Evolutionary conservation across 2,888 invertebrate genomes (phyloP).

Genomic region (Petrolisthes cinctipes): DNA sequence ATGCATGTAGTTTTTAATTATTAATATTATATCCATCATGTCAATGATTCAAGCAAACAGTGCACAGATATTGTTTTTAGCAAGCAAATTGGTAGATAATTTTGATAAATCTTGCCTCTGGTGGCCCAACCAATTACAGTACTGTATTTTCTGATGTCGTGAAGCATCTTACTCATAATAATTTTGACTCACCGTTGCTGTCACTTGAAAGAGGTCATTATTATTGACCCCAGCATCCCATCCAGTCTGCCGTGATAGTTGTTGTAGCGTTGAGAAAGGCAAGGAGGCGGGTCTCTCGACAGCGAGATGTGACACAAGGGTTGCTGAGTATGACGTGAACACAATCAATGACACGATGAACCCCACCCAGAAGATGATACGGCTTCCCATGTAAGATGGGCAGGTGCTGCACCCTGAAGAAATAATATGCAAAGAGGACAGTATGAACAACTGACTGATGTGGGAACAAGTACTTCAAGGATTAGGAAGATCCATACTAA

Average conservation of each 20-base stretch:
- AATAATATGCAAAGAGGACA: not conserved
- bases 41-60: not conserved
- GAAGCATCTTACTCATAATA: no score
- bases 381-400: constrained; percentile 38
- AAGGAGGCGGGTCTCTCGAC: constrained; percentile 48
- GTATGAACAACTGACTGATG: not conserved
- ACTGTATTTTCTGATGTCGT: no score
- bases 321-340: constrained; percentile 63
- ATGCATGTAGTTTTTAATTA: not conserved
- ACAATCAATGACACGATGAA: constrained; percentile 57
- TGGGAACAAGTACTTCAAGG: not conserved
- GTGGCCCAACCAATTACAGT: no score
- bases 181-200: constrained; percentile 51
- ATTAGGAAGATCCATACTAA: not conserved
- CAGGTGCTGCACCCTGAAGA: constrained; percentile 41
- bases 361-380: constrained; percentile 54
- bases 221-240: constrained; percentile 58
- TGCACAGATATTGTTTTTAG: not conserved
- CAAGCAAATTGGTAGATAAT: not conserved
- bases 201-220: constrained; percentile 64
- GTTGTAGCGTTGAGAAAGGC: constrained; percentile 56
- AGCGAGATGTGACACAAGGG: constrained; percentile 59
- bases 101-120: no score
- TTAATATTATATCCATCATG: not conserved
- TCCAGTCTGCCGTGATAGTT: constrained; percentile 38